Base-by-base conservation (phyloP, 2,888 invertebrate species). In the Panopea generosa region DNA sequence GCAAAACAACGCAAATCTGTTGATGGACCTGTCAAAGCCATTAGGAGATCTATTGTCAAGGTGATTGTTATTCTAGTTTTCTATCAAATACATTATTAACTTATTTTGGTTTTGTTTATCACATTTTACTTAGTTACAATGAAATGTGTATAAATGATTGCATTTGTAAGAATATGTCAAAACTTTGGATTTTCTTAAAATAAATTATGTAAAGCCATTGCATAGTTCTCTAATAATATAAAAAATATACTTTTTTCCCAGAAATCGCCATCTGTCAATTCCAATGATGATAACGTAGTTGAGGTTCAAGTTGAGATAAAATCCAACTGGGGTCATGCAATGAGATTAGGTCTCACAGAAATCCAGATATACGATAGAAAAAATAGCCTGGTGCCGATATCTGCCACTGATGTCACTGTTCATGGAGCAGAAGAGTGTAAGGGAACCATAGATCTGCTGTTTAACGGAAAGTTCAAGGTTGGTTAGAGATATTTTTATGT, bases 271-370 rank as follows among this genome's bases (percentile, higher is more conserved):
- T 60, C 18, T 47, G 38, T 33, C 9, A 45, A 45, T 38, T 49
- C 33, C 43, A 29, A 69, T 6, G 61, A 76, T 38, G 60, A 59
- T 2, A 68, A 66, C 55, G 40, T 61, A 2, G 67, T 84, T 33
- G 88, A 87, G 27, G 83, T 89, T 7, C 84, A 84, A 26, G 52
- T 91, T 27, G 87, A 90, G 78, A 65, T 91, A 14, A 52, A 86
- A 29, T 89, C 90, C 20, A 92, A 91, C 84, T 92, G 92, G 92
- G 92, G 92, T 26, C 87, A 91, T 66, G 75, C 87, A 7, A 85
- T 84, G 49, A 68, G 88, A 29, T 84, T 92, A 47, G 92, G 92
- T 3, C 84, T 92, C 29, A 92, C 92, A 11, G 92, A 92, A 82
- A 85, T 92, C 38, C 91, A 92, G 84, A 81, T 92, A 61, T 89